Base-by-base conservation (phyloP, 1,140 invertebrate genomes). In the Cylas formicarius region DNA sequence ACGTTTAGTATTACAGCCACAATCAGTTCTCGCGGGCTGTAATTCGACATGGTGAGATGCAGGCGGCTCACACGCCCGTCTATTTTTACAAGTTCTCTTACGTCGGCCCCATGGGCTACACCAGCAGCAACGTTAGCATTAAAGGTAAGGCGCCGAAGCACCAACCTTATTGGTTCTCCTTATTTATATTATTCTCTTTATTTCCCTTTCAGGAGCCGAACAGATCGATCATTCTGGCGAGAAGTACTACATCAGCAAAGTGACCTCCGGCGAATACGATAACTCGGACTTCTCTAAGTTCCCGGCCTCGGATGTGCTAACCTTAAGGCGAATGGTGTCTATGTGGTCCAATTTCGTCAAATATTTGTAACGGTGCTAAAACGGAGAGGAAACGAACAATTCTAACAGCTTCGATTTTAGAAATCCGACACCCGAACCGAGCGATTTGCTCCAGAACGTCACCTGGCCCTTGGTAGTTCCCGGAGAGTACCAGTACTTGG, bases 271-370 rank as follows among this genome's bases (percentile, higher is more conserved):
- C n/a, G 31, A 16, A 2, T 44, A 36, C 20, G 14, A 16, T 9
- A 44, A 44, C 13, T n/a, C 28, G 4, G 49, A 51, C 28, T 23
- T 51, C 4, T 36, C 43, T 13, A 41, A 36, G 21, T 51, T 38
- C 22, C 49, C 49, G 1, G 32, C 22, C 32, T 19, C 13, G 16
- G 49, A 51, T 20, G 24, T 34, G 39, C 9, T 35, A 8, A 37
- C 37, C 19, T 32, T 34, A 4, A 34, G 41, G 17, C 24, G 44
- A 17, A n/a, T 47, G 4, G 35, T 47, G 17, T 33, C 4, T 14
- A 17, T 47, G 10, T 47, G 18, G 11, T 40, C 44, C 21, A 32
- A 47, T 18, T 47, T 47, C 27, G 44, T 38, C 11, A 47, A 47
- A 33, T 40, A 39, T 19, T 33, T 32, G 44, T 47, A 39, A 47